Evolutionary conservation across 2,797 vertebrate species (phyloP).

Genomic region (Enteromius viviparus): DNA sequence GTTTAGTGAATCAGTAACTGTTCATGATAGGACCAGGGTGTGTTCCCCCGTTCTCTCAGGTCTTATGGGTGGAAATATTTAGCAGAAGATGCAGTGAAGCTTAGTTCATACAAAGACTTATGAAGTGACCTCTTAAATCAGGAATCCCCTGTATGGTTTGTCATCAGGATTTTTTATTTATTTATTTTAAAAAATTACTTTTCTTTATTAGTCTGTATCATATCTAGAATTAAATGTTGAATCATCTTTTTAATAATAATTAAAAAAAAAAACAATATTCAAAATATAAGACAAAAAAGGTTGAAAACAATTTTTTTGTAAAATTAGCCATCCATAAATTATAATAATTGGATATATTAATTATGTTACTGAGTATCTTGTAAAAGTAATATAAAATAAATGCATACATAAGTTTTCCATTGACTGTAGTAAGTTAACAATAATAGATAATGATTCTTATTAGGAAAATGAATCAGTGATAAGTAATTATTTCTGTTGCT

Average conservation of each 20-base stretch:
- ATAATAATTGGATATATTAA: not conserved
- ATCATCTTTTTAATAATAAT: too few relatives aligned
- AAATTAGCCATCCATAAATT: too few relatives aligned
- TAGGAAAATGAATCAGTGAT: not conserved
- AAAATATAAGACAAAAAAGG: too few relatives aligned
- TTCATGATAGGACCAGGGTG: slow-evolving; percentile 66
- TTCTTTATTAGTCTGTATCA: not conserved
- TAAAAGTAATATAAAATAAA: not conserved
- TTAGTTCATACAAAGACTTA: not conserved
- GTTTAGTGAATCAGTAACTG: slow-evolving; percentile 75
- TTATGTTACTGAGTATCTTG: not conserved
- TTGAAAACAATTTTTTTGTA: too few relatives aligned
- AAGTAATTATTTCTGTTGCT: slow-evolving; percentile 6
- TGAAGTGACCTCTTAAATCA: not conserved
- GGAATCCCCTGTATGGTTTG: not conserved
- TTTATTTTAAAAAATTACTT: not conserved
- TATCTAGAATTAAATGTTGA: not conserved
- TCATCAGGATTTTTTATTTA: not conserved
- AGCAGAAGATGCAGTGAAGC: slow-evolving; percentile 26
- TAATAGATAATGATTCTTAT: not conserved
- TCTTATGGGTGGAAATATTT: not conserved
- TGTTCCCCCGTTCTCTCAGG: slow-evolving; percentile 51
- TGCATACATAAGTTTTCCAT: not conserved
- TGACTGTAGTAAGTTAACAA: not conserved
- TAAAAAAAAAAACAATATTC: too few relatives aligned